phyloP scores from a whole-genome alignment of 1,140 invertebrate genomes.

The Pseudobourletiella spinata region DNA sequence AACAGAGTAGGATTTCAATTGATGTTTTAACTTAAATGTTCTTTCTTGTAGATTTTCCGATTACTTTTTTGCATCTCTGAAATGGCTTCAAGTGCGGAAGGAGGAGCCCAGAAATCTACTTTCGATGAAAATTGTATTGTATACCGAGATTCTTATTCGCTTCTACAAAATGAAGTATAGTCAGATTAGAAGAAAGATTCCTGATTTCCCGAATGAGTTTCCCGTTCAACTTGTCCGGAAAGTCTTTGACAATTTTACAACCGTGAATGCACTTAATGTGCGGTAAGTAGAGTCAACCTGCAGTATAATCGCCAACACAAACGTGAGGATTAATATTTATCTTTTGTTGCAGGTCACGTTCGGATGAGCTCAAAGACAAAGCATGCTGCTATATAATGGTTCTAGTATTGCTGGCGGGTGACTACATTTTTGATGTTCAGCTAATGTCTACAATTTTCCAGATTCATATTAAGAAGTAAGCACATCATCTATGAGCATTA shows the following conservation, averaged over 20 bases:
- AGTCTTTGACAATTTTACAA: constrained; percentile 23
- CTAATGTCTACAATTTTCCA: constrained; percentile 30
- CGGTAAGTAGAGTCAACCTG: constrained; percentile 12
- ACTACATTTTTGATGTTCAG: constrained; percentile 31
- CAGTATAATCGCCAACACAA: background rate
- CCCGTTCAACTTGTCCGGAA: constrained; percentile 23
- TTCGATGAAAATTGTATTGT: constrained; percentile 27
- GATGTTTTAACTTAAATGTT: background rate
- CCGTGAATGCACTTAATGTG: constrained; percentile 16
- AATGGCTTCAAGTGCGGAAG: constrained; percentile 2
- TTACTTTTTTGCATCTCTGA: constrained; percentile 26
- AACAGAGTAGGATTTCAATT: background rate
- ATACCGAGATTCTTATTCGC: constrained; percentile 28
- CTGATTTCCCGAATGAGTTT: constrained; percentile 14
- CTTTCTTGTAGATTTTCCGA: constrained; percentile 27
- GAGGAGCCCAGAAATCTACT: background rate
- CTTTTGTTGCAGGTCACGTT: background rate
- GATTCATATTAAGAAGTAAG: constrained; percentile 35
- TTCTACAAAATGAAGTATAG: constrained; percentile 17
- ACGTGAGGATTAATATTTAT: background rate
- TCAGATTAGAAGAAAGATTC: constrained; percentile 16
- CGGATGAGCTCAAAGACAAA: constrained; percentile 29
- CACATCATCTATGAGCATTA: background rate
- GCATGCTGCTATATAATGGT: constrained; percentile 34
- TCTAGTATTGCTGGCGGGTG: constrained; percentile 27